phyloP scores from a whole-genome alignment of 2,113 vertebrate genomes.

The Otolemur garnettii region DNA sequence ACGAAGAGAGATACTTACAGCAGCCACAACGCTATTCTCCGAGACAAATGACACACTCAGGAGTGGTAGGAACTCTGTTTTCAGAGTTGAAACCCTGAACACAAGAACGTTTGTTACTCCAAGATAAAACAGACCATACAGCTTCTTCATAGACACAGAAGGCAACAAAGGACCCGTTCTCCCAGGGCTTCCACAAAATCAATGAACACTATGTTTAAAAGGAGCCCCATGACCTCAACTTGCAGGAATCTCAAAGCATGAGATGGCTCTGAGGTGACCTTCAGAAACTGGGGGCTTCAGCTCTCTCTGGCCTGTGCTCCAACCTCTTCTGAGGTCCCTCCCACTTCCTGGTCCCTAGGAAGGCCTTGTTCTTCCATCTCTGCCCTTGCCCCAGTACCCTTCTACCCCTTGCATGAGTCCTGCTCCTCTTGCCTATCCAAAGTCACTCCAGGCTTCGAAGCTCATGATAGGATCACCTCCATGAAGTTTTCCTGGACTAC shows the following conservation, averaged over 20 bases:
- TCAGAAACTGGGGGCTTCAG: not conserved
- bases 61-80: slow-evolving; percentile 98
- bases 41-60: slow-evolving; percentile 98
- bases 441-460: not conserved
- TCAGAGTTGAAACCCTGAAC: slow-evolving; percentile 96
- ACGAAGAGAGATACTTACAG: slow-evolving; percentile 90
- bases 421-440: not conserved
- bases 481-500: not conserved
- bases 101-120: slow-evolving; percentile 83
- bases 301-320: not conserved
- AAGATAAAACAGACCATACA: not conserved
- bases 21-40: slow-evolving; percentile 97
- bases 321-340: not conserved
- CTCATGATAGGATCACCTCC: not conserved
- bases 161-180: slow-evolving; percentile 58
- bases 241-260: slow-evolving; percentile 17
- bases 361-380: not conserved
- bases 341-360: not conserved
- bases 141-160: slow-evolving; percentile 22
- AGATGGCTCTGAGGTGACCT: not conserved
- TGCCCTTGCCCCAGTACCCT: not conserved
- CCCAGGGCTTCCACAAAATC: not conserved
- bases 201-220: not conserved
- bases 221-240: not conserved
- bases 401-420: too few relatives aligned